Conservation (phyloP, 2,797 vertebrate genomes). For the Cottoperca gobio region DNA sequence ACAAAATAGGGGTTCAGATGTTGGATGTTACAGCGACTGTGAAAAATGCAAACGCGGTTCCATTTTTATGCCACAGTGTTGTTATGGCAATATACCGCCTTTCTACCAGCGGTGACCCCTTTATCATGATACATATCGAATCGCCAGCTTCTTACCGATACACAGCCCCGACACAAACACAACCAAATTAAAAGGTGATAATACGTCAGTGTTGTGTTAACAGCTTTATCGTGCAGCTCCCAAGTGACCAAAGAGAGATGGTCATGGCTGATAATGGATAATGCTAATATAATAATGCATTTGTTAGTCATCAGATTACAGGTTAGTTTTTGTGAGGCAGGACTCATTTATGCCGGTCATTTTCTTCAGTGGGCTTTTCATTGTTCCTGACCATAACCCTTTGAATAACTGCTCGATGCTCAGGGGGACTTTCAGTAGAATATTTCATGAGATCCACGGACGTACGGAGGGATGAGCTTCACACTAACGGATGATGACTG, state of each 20-base stretch:
- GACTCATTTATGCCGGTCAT: not conserved
- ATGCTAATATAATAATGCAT: too few species aligned
- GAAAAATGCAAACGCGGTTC: too few species aligned
- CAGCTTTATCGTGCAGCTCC: not conserved
- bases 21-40: too few species aligned
- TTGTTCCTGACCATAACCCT: not conserved
- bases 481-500: conserved; percentile 57
- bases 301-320: conserved; percentile 3
- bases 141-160: too few species aligned
- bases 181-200: not conserved
- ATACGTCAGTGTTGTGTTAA: not conserved
- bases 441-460: conserved; percentile 18
- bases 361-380: not conserved
- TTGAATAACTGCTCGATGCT: conserved; percentile 14
- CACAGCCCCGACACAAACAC: too few species aligned
- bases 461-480: conserved; percentile 1
- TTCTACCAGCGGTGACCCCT: too few species aligned
- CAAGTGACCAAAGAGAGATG: not conserved
- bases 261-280: not conserved
- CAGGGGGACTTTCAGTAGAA: not conserved
- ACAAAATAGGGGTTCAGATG: not conserved
- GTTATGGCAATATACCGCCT: too few species aligned
- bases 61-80: too few species aligned
- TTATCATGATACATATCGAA: too few species aligned
- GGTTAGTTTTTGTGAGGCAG: not conserved